Base-by-base conservation (phyloP, 2,888 invertebrate species). In the Incurvaria masculella region DNA sequence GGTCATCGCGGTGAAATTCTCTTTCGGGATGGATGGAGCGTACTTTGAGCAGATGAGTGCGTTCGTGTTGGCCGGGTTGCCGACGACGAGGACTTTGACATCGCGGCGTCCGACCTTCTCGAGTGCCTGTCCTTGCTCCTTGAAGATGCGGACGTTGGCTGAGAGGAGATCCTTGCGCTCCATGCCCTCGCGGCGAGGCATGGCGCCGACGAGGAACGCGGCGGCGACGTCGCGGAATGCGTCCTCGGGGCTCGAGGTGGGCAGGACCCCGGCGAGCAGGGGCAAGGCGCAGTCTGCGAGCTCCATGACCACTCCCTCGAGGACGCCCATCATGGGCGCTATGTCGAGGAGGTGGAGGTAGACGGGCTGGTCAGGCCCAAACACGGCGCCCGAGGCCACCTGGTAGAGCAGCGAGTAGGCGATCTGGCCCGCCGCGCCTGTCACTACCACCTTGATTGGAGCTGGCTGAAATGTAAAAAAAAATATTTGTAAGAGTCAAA, bases 21-120 rank as follows among this genome's bases (percentile, higher is more conserved):
- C 89, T 59, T 88, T 88, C 17, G 98, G 97, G 63, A 99, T 97
- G 19, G 94, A 91, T 14, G 97, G 96, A 21, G 96, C 96, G 66
- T 95, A 97, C 64, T 94, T 93, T 11, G 94, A 90, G 68, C 96
- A 95, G 57, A 99, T 94, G 45, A 94, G 76, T 11, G 97, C 97
- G 75, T 99, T 99, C 3, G 99, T 99, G 69, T 99, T 99, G 17
- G 99, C 99, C 45, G 99, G 99, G 72, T 99, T 99, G 40, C 99
- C 99, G 57, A 99, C 99, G 33, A 99, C 98, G 42, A 99, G 81
- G 3, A 84, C 94, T 80, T 97, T 98, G 41, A 97, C 91, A 65
- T 88, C 88, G 64, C 97, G 97, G 59, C 89, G 91, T 26, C 97
- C 94, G 65, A 84, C 83, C 65, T 93, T 86, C 63, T 98, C 91